Evolutionary conservation across 1,140 invertebrate genomes (phyloP).

Genomic region (Scaptomyza pallida): DNA sequence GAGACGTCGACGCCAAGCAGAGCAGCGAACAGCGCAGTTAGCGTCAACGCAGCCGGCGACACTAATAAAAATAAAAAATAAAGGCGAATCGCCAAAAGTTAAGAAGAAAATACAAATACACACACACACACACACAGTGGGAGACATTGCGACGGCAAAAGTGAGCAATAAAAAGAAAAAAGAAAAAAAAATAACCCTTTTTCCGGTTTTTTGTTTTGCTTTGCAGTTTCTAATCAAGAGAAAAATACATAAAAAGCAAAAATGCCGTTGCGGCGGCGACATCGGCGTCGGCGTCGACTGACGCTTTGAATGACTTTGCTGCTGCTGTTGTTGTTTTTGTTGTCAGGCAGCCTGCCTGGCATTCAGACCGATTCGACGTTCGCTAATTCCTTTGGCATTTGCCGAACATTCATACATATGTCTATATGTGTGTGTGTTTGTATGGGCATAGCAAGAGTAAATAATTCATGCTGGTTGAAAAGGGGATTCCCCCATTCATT

Average conservation of each 20-base stretch:
- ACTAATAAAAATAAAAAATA: slow-evolving; percentile 72
- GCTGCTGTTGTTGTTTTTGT: slow-evolving; percentile 16
- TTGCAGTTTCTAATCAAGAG: slow-evolving; percentile 80
- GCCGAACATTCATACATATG: slow-evolving; percentile 6
- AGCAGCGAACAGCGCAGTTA: slow-evolving; percentile 50
- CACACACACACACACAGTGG: slow-evolving; percentile 50
- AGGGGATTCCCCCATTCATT: slow-evolving; percentile 19
- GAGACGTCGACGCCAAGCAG: slow-evolving; percentile 27
- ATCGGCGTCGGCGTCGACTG: slow-evolving; percentile 4
- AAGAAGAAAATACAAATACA: slow-evolving; percentile 71
- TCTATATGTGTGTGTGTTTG: background rate
- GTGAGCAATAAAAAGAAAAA: slow-evolving; percentile 74
- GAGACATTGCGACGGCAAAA: slow-evolving; percentile 47
- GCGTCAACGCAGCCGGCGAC: slow-evolving; percentile 60
- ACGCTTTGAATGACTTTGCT: slow-evolving; percentile 27
- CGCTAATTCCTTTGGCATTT: slow-evolving; percentile 59
- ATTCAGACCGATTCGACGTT: slow-evolving; percentile 29
- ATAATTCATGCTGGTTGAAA: background rate
- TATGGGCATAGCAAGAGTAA: background rate
- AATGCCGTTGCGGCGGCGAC: slow-evolving; percentile 38
- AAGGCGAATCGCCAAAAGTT: slow-evolving; percentile 74
- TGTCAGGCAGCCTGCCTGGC: slow-evolving; percentile 5
- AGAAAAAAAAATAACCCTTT: slow-evolving; percentile 79
- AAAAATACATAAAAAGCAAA: slow-evolving; percentile 65
- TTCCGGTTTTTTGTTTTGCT: slow-evolving; percentile 81